Conservation (phyloP, 2,797 vertebrate species). For the Xyrichtys novacula region DNA sequence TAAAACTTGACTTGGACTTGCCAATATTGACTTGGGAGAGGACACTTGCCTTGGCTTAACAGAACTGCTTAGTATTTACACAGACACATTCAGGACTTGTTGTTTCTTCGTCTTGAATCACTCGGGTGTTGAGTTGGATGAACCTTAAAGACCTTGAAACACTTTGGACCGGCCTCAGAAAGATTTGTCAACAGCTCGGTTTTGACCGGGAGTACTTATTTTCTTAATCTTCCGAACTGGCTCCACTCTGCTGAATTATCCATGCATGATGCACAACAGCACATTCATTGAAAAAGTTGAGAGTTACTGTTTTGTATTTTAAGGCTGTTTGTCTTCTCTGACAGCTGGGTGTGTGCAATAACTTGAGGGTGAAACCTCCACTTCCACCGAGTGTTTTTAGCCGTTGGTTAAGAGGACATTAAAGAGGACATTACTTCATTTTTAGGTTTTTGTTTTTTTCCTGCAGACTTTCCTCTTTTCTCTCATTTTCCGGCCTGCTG, state of each 20-base stretch:
- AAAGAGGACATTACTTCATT: constrained; percentile 70
- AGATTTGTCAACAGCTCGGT: constrained; percentile 1
- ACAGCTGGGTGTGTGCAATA: constrained; percentile 63
- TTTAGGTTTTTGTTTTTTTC: constrained; percentile 26
- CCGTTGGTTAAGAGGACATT: constrained; percentile 69
- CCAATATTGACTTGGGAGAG: not conserved
- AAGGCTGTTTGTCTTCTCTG: constrained; percentile 55
- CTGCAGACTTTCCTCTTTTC: constrained; percentile 54
- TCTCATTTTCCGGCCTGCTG: constrained; percentile 76
- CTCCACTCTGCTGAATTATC: constrained; percentile 2
- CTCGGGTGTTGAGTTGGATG: not conserved
- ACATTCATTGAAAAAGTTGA: constrained; percentile 54
- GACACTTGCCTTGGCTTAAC: not conserved
- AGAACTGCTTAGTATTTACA: not conserved
- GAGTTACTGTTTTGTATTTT: constrained; percentile 27
- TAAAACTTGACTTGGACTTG: not conserved
- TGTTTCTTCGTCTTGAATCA: not conserved
- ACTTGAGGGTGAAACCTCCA: constrained; percentile 59
- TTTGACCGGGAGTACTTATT: not conserved
- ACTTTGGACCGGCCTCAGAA: not conserved
- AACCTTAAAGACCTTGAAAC: not conserved
- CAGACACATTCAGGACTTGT: not conserved
- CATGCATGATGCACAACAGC: constrained; percentile 15
- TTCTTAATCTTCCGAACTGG: constrained; percentile 21
- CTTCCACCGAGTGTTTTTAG: constrained; percentile 51